Evolutionary conservation across 2,113 vertebrate species (phyloP).

Genomic region (Ia io): DNA sequence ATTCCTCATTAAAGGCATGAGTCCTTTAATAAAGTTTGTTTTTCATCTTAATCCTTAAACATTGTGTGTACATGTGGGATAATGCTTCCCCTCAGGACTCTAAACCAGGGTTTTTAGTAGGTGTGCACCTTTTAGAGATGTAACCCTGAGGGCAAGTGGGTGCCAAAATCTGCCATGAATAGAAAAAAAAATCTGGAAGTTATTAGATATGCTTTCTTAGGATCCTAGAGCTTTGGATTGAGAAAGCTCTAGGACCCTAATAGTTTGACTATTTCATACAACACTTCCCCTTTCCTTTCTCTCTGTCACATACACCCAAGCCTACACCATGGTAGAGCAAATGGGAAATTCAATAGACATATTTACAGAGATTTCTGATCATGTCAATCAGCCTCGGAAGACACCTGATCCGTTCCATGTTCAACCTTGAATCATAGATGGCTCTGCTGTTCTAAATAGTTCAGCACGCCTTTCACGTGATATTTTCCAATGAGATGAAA

Average conservation of each 20-base stretch:
- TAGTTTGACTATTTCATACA: background rate
- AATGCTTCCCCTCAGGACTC: background rate
- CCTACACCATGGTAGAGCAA: background rate
- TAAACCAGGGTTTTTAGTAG: background rate
- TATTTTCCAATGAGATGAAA: conserved; percentile 39
- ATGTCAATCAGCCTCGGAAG: background rate
- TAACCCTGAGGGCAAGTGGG: background rate
- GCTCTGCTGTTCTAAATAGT: background rate
- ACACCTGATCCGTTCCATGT: background rate
- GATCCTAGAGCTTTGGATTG: background rate
- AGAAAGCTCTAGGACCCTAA: background rate
- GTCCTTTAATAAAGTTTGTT: background rate
- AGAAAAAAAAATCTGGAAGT: background rate
- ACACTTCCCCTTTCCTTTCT: background rate
- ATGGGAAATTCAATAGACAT: background rate
- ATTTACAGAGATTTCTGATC: background rate
- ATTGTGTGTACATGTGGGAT: background rate
- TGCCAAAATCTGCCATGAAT: background rate
- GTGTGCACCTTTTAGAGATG: background rate
- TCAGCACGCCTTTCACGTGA: background rate
- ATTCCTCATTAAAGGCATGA: background rate
- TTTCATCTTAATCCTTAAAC: background rate
- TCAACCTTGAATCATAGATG: background rate
- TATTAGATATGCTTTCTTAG: background rate
- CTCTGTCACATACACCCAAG: background rate